phyloP scores from a whole-genome alignment of 2,888 invertebrate species.

The Agrotis puta region DNA sequence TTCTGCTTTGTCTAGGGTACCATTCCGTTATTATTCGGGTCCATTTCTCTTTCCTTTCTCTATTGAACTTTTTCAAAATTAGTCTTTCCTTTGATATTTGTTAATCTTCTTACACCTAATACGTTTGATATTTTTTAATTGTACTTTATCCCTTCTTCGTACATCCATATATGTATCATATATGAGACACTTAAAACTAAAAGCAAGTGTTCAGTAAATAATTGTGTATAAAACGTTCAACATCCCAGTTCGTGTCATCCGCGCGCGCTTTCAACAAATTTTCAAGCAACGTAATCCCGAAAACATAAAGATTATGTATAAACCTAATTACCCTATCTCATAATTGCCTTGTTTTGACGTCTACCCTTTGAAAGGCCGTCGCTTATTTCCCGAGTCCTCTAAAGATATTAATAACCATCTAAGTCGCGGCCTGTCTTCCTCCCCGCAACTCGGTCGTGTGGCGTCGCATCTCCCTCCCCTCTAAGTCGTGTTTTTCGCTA shows the following conservation, averaged over 20 bases:
- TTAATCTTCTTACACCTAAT: too few species aligned
- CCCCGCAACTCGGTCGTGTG: slow-evolving; percentile 77
- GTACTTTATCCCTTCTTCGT: too few species aligned
- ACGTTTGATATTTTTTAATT: too few species aligned
- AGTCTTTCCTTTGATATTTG: too few species aligned
- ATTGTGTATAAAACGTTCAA: slow-evolving; percentile 25
- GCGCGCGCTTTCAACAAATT: slow-evolving; percentile 57
- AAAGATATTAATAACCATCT: slow-evolving; percentile 90
- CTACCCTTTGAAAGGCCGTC: slow-evolving; percentile 87
- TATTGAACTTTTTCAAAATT: too few species aligned
- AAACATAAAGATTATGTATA: slow-evolving; percentile 84
- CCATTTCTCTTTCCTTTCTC: too few species aligned
- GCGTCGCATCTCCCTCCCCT: slow-evolving; percentile 66
- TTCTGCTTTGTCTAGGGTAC: too few species aligned
- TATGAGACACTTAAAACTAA: background rate
- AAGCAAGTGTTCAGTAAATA: slow-evolving; percentile 6
- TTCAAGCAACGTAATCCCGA: slow-evolving; percentile 69
- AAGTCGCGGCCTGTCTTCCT: slow-evolving; percentile 83
- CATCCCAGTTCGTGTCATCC: slow-evolving; percentile 26
- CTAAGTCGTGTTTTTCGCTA: slow-evolving; percentile 86
- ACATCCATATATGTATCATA: too few species aligned
- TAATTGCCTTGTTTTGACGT: slow-evolving; percentile 90
- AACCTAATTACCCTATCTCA: slow-evolving; percentile 88
- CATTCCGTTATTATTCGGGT: too few species aligned
- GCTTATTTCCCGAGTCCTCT: slow-evolving; percentile 85